Evolutionary conservation across 2,113 vertebrate genomes (phyloP), one percentile per base, ranked within the genome.

Genomic region (Cyphomyrus plagiostoma): DNA sequence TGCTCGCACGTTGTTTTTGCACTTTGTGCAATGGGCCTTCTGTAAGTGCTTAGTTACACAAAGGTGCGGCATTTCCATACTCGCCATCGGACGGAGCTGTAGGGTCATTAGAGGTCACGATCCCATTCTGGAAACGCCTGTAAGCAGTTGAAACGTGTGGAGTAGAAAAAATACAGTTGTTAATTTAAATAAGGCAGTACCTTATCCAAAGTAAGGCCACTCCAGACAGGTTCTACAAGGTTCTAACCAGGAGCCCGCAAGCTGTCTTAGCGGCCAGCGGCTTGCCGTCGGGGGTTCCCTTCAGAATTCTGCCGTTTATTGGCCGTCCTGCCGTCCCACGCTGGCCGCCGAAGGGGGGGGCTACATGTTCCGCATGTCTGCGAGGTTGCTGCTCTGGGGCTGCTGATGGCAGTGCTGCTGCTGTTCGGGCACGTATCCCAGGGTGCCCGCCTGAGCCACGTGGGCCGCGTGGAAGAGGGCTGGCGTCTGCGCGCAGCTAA

Each of bases 311-410:
- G 91, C 62, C 82, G 48, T 49, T 92, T 0, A 39, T 89, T 77
- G 1, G 52, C 88, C 86, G 19, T n/a, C 87, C 52, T n/a, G 87
- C 11, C 26, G 19, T 23, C 50, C 48, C n/a, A 10, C 26, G 17
- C 45, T 74, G 66, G 94, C 94, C 96, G 96, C 94, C 93, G 94
- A 46, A 46, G 46, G 46, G 6, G 11, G 13, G 91, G 97, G 87
- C 56, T 88, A 94, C 95, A 97, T 96, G 93, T 97, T 97, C 0
- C 95, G 90, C 90, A 96, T 94, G 93, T 96, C 96, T 0, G 95
- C 93, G 89, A 96, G 93, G 90, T 93, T 95, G 93, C 95, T 95
- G 42, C 92, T 92, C 90, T 93, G 94, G 91, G 92, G 95, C 0
- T 92, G 89, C 70, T 93, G 93, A 0, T 92, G 92, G 35, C 95